Conservation (phyloP, 2,113 vertebrate species). For the Pomatorhinus ruficollis region DNA sequence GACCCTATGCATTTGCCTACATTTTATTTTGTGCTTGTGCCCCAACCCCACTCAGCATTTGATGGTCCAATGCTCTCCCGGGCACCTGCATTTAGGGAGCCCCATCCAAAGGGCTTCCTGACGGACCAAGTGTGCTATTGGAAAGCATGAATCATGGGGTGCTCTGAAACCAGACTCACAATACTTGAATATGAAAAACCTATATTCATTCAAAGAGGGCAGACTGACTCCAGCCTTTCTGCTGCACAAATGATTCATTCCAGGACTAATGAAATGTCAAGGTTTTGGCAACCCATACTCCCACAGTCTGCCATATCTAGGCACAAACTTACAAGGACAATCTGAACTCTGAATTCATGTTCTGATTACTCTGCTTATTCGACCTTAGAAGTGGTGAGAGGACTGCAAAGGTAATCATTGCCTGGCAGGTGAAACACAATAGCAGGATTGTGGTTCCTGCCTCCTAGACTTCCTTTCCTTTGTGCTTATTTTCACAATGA, state of each 20-base stretch:
- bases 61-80: neutral
- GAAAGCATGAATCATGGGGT: neutral
- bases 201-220: neutral
- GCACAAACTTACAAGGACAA: neutral
- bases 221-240: slow-evolving; percentile 22
- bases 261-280: slow-evolving; percentile 6
- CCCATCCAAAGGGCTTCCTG: neutral
- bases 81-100: neutral
- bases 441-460: neutral
- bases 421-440: neutral
- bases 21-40: neutral
- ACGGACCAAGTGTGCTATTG: neutral
- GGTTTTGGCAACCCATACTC: neutral
- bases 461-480: neutral
- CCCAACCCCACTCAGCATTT: neutral
- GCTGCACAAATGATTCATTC: slow-evolving; percentile 18
- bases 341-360: neutral
- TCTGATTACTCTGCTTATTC: slow-evolving; percentile 4
- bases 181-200: neutral
- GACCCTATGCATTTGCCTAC: neutral
- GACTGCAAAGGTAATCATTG: neutral
- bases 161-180: neutral
- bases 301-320: neutral
- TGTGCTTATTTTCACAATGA: neutral
- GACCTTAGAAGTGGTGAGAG: neutral